A percentile compares a stretch with the other conserved stretches of the same genome.
Evolutionary conservation across 2,888 invertebrate species (phyloP).

Genomic region (Hypselothyrea guttata): DNA sequence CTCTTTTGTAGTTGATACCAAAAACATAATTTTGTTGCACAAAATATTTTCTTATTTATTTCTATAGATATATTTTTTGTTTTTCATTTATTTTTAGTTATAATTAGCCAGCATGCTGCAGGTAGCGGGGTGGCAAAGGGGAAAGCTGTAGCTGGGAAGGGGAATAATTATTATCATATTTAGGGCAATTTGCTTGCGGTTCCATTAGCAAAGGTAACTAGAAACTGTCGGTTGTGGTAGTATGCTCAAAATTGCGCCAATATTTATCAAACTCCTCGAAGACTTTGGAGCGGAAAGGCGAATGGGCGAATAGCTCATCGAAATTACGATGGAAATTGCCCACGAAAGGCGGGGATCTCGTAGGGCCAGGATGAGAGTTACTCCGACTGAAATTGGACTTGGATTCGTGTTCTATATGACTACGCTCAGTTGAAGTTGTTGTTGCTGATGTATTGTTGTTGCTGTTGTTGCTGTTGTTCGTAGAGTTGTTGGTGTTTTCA

Average conservation of each 20-base stretch:
- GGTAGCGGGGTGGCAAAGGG: conserved; percentile 7
- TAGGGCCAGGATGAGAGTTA: conserved; percentile 19
- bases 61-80: conserved; percentile 15
- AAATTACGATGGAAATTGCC: conserved; percentile 62
- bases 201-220: conserved; percentile 53
- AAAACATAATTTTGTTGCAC: conserved; percentile 37
- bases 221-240: conserved; percentile 43
- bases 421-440: conserved; percentile 32
- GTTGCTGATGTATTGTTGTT: conserved; percentile 18
- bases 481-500: conserved; percentile 25
- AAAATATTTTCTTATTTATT: conserved; percentile 9
- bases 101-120: conserved; percentile 61
- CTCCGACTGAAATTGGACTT: conserved; percentile 8
- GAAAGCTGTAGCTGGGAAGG: conserved; percentile 3
- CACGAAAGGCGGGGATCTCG: conserved; percentile 42
- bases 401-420: conserved; percentile 27
- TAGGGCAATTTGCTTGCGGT: conserved; percentile 47
- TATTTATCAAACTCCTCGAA: conserved; percentile 78
- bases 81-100: conserved; percentile 32
- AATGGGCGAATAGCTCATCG: conserved; percentile 74
- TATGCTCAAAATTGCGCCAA: conserved; percentile 76
- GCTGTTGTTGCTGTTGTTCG: conserved; percentile 20
- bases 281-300: conserved; percentile 75
- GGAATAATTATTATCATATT: conserved; percentile 13
- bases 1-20: conserved; percentile 32